phyloP scores from a whole-genome alignment of 2,888 invertebrate species.

The Philaethria dido region DNA sequence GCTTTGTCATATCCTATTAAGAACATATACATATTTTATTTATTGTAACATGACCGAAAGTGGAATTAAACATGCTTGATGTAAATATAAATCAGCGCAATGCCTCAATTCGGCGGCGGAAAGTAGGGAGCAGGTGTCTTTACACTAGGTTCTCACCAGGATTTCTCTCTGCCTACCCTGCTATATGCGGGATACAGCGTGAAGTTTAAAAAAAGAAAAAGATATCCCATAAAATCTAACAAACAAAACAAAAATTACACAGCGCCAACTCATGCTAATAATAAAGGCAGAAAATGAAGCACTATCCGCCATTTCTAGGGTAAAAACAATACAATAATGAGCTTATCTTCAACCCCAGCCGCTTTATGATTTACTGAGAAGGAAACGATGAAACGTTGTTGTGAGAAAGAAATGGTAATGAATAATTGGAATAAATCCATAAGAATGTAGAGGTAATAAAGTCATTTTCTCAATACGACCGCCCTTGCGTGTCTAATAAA shows the following conservation, averaged over 20 bases:
- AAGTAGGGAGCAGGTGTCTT: too few species aligned
- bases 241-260: neutral
- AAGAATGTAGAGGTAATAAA: constrained; percentile 41
- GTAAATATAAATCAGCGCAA: too few species aligned
- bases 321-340: constrained; percentile 2
- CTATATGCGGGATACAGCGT: too few species aligned
- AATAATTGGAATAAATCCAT: constrained; percentile 38
- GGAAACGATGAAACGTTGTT: constrained; percentile 17
- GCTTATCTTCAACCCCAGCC: neutral
- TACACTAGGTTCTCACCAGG: too few species aligned
- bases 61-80: too few species aligned
- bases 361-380: neutral
- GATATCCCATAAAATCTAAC: neutral
- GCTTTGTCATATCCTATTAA: too few species aligned
- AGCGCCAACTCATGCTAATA: neutral
- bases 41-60: too few species aligned
- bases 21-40: too few species aligned
- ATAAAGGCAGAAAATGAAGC: neutral
- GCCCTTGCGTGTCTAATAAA: constrained; percentile 46
- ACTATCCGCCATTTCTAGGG: neutral
- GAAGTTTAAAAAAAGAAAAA: too few species aligned
- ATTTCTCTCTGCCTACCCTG: too few species aligned
- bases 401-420: constrained; percentile 21
- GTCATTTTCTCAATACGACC: constrained; percentile 43
- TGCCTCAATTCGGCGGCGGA: too few species aligned